These are phyloP conservation scores for Syngnathus typhle DNA, from an alignment of 2,113 vertebrate genomes.

Conservation along the genomic window DNA sequence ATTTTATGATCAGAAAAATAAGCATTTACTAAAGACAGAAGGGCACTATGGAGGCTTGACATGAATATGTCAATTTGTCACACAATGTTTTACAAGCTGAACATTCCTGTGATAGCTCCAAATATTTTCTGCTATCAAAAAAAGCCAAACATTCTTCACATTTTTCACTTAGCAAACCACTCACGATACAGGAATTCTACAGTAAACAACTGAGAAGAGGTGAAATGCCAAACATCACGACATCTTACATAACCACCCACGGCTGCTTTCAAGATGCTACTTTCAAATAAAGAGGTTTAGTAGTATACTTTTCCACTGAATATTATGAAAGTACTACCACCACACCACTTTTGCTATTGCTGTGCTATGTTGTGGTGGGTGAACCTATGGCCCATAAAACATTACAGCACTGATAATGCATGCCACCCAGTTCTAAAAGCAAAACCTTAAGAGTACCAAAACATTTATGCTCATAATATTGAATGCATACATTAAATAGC, in stretches of 20 bases:
- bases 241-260: constrained; percentile 20
- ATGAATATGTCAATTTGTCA: constrained; percentile 23
- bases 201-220: constrained; percentile 8
- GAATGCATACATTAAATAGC: background rate
- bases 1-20: constrained; percentile 30
- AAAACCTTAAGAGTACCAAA: background rate
- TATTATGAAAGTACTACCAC: constrained; percentile 13
- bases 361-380: constrained; percentile 1
- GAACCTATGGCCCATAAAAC: background rate
- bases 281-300: constrained; percentile 12
- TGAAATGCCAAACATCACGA: constrained; percentile 20
- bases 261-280: constrained; percentile 11
- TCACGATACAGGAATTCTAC: constrained; percentile 1
- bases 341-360: constrained; percentile 21
- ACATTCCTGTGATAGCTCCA: constrained; percentile 20
- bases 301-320: constrained; percentile 6
- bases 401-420: background rate
- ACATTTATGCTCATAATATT: background rate
- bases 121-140: constrained; percentile 31
- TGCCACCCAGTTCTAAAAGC: background rate
- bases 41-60: constrained; percentile 30
- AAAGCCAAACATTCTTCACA: constrained; percentile 10
- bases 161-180: constrained; percentile 22
- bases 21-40: constrained; percentile 21
- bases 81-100: constrained; percentile 20